A percentile compares a stretch with the other conserved stretches of the same genome.
phyloP scores from a whole-genome alignment of 2,113 vertebrate genomes.

The Stegostoma tigrinum region DNA sequence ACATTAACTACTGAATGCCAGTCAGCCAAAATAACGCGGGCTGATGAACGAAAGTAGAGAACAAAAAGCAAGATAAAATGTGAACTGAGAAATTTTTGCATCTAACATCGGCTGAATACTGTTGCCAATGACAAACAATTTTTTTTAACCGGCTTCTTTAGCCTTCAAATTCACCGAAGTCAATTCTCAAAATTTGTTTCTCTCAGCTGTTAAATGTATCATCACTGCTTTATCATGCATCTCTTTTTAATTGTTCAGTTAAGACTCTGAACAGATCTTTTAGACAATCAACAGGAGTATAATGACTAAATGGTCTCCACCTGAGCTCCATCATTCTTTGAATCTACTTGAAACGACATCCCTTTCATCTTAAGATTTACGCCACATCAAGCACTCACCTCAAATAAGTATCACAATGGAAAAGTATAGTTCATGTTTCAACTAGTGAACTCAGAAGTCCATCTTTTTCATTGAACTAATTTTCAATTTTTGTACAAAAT shows the following conservation, averaged over 20 bases:
- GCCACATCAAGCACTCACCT: not conserved
- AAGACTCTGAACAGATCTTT: not conserved
- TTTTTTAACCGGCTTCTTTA: not conserved
- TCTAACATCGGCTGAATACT: too few relatives aligned
- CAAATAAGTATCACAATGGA: not conserved
- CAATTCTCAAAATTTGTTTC: not conserved
- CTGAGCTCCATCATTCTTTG: not conserved
- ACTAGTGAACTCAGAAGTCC: not conserved
- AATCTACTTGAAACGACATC: not conserved
- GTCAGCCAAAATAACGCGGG: not conserved
- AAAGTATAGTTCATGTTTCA: not conserved
- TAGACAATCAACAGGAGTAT: not conserved
- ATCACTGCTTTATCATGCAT: not conserved
- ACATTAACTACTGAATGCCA: not conserved
- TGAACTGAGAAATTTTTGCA: not conserved
- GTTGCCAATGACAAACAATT: not conserved
- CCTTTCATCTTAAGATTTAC: not conserved
- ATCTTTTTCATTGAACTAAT: not conserved
- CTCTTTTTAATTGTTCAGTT: not conserved
- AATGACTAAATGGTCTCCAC: not conserved
- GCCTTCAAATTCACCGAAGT: not conserved
- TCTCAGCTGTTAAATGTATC: not conserved
- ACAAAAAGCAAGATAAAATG: not conserved
- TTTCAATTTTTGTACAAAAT: not conserved
- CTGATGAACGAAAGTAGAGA: not conserved